phyloP scores from a whole-genome alignment of 2,797 vertebrate species.

The Typhlichthys eigenmanni region DNA sequence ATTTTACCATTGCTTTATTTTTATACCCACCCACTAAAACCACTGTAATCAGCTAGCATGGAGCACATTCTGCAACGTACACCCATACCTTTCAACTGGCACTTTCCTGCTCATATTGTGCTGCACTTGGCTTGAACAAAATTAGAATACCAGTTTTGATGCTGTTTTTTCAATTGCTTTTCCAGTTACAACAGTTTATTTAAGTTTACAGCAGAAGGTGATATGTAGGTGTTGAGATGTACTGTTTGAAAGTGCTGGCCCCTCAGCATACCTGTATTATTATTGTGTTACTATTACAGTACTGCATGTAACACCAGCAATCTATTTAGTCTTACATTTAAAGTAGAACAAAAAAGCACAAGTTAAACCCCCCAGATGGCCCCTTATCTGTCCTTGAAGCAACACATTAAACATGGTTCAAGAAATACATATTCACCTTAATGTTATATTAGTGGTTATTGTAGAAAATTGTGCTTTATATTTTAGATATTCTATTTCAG shows the following conservation, averaged over 20 bases:
- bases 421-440: background rate
- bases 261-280: too few species aligned
- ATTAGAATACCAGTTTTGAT: constrained; percentile 30
- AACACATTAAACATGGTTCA: constrained; percentile 14
- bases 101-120: constrained; percentile 25
- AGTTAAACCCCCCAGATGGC: constrained; percentile 17
- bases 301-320: constrained; percentile 6
- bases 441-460: constrained; percentile 1
- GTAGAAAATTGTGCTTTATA: too few species aligned
- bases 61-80: constrained; percentile 36
- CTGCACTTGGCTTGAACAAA: constrained; percentile 38
- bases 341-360: constrained; percentile 26
- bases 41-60: constrained; percentile 28
- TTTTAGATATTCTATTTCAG: too few species aligned
- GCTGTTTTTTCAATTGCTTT: constrained; percentile 14
- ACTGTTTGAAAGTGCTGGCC: too few species aligned
- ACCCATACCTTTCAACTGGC: constrained; percentile 29
- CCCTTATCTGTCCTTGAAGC: constrained; percentile 16
- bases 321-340: constrained; percentile 22
- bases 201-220: constrained; percentile 11
- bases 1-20: constrained; percentile 17
- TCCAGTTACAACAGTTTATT: too few species aligned
- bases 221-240: too few species aligned
- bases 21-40: constrained; percentile 43
- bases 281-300: too few species aligned